Base-by-base conservation (phyloP, 1,140 invertebrate genomes). In the Sycophaga agraensis region DNA sequence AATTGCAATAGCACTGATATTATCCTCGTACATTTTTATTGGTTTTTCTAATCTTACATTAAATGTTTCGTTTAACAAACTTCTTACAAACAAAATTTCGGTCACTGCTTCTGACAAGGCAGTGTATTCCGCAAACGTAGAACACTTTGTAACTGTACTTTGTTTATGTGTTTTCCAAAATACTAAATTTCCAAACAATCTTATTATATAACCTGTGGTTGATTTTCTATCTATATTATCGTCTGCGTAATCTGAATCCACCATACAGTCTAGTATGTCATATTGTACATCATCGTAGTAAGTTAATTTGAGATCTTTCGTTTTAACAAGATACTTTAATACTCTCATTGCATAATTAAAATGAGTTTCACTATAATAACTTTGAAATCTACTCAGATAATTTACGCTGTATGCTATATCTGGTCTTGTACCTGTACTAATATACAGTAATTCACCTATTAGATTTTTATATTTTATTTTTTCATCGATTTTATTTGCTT, bases 361-460 rank as follows among this genome's bases (percentile, higher is more conserved):
- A 31, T 31, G 28, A 4, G 28, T 6, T 43, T 43, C 14, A 68
- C 76, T 60, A 57, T 71, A 76, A 71, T 72, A 75, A 65, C 65
- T 73, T 70, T 77, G 72, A 58, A 55, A 77, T 59, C 73, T 57
- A 64, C 74, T 77, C 40, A 77, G 34, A 64, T 71, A 71, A 53
- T 70, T 68, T 9, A 71, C 68, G 34, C 63, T 56, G 46, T 46
- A 71, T 16, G 35, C 53, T 54, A 77, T 62, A 68, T 80, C 72
- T 64, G 74, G 77, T 65, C 75, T 69, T 24, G 76, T 81, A 17
- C 65, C 73, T 59, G 68, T 65, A 70, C 70, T 78, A 49, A 81
- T 75, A 67, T 78, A 81, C 60, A 79, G 69, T 57, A 81, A 65
- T 59, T 67, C 53, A 65, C 75, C 66, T 70, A 75, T 62, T 68